Evolutionary conservation across 2,113 vertebrate species (phyloP), one percentile per base, ranked within the genome.

Genomic region (Rhynchomys soricoides): DNA sequence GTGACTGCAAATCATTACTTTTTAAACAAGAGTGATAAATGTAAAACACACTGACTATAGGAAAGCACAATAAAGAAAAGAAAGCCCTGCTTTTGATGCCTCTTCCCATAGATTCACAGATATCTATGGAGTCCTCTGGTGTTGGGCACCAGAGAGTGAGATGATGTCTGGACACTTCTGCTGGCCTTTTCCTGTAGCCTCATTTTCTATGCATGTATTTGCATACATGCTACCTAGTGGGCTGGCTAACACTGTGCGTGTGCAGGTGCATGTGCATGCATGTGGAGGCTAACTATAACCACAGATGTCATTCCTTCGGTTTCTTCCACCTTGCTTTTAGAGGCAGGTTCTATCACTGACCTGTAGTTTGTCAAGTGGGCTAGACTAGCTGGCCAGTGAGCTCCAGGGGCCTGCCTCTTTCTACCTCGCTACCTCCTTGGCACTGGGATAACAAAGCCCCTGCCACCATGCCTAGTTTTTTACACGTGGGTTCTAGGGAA

Each of bases 121-220:
- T 40, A 78, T 5, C 64, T 88, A 74, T 3, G 16, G 93, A 79
- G 55, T 59, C 15, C 55, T 87, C 87, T 13, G 43, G 77, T n/a
- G 81, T 75, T 31, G 17, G 59, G 81, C 31, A 7, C 12, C 3
- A 37, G 57, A 45, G 21, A 92, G 87, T 3, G 62, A 37, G 24
- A 21, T 1, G 6, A 86, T 26, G 62, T 64, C 78, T 40, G 34
- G 68, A 79, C 3, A n/a, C 21, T 31, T 50, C 75, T 57, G 83
- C 2, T n/a, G 45, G 77, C 19, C 29, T 40, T n/a, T 68, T 89
- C 22, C 87, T 66, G 34, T 31, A 26, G 79, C 31, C 59, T 85
- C 43, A 73, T 55, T 90, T 71, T 74, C 95, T 85, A 22, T 45
- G 79, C n/a, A 52, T 74, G 19, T 31, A 88, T 93, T 90, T 95